Percentiles rank a stretch among this genome's conserved stretches.
Evolutionary conservation across 2,113 vertebrate species (phyloP).

Genomic region (Zosterops hypoxanthus): DNA sequence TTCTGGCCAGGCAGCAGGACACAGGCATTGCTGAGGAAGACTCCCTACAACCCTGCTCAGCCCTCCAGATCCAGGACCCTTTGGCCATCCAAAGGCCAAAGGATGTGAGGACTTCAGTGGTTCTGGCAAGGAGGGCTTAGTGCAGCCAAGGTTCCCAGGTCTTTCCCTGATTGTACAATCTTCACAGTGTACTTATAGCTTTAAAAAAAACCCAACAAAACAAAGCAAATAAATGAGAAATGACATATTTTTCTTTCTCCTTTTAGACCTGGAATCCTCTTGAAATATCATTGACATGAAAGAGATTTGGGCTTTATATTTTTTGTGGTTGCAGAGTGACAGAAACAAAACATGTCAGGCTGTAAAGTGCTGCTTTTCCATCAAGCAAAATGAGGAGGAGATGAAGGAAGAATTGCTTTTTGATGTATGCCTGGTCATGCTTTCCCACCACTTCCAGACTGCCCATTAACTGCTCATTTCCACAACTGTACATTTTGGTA

Average conservation of each 20-base stretch:
- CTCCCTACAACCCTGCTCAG: neutral
- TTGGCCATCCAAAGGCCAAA: neutral
- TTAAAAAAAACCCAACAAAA: neutral
- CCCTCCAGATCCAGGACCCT: neutral
- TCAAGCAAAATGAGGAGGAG: neutral
- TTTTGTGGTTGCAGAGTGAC: neutral
- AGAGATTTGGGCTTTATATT: neutral
- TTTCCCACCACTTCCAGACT: neutral
- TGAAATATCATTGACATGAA: neutral
- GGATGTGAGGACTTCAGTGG: neutral
- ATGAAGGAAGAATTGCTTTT: neutral
- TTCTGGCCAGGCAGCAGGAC: neutral
- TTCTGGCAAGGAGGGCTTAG: neutral
- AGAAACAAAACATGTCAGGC: neutral
- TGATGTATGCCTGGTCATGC: fast-evolving
- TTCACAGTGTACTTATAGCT: neutral
- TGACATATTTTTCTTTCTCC: neutral
- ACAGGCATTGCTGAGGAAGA: neutral
- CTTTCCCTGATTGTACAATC: neutral
- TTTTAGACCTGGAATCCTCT: neutral
- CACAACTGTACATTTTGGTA: neutral
- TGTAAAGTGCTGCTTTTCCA: neutral
- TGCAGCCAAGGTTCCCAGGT: neutral
- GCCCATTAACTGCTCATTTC: neutral
- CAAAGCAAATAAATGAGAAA: neutral